Conservation (phyloP, 2,888 invertebrate species). For the Petrolisthes cinctipes region DNA sequence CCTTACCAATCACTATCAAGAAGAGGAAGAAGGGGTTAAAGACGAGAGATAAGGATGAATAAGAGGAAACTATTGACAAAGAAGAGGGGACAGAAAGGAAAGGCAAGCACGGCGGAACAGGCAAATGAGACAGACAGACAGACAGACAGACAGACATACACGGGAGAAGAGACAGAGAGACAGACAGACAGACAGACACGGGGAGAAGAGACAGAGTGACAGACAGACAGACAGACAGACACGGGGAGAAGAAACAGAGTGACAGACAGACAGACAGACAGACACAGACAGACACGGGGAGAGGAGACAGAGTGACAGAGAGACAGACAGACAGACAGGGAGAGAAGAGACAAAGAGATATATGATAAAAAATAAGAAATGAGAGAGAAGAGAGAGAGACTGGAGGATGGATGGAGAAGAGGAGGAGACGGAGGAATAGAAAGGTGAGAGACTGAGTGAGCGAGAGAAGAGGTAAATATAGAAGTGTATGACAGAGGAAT, state of each 20-base stretch:
- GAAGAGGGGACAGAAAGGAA: too few relatives aligned
- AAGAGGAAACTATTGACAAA: not conserved
- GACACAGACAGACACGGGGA: not conserved
- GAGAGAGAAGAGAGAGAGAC: not conserved
- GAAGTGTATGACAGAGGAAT: slow-evolving; percentile 32
- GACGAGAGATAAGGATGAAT: not conserved
- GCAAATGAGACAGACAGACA: not conserved
- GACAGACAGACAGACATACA: not conserved
- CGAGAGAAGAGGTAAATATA: slow-evolving; percentile 43
- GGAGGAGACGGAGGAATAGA: not conserved
- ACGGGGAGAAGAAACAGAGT: too few relatives aligned
- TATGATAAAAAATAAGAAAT: not conserved
- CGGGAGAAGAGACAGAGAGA: not conserved
- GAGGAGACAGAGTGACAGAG: not conserved
- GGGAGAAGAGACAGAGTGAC: not conserved
- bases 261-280: not conserved
- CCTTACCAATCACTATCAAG: too few relatives aligned
- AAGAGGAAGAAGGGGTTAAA: slow-evolving; percentile 27
- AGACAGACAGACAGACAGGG: too few relatives aligned
- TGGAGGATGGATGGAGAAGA: not conserved
- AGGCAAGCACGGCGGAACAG: too few relatives aligned
- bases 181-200: not conserved
- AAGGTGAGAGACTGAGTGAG: not conserved
- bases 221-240: not conserved
- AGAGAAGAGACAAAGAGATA: not conserved